A percentile compares a stretch with the other conserved stretches of the same genome.
phyloP scores from a whole-genome alignment of 2,113 vertebrate genomes.

The Ptilonorhynchus violaceus region DNA sequence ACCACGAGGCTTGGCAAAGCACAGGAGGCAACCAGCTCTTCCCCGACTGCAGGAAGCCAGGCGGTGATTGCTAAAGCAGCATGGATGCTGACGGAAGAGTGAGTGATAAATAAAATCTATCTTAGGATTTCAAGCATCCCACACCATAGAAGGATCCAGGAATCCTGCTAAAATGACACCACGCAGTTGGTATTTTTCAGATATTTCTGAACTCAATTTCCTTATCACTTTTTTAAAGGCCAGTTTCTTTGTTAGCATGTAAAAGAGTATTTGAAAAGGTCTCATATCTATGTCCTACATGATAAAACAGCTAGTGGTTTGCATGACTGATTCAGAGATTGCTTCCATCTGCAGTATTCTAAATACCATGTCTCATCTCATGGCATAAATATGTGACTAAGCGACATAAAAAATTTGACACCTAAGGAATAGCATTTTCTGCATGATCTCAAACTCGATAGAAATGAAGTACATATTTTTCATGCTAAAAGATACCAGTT shows the following conservation, averaged over 20 bases:
- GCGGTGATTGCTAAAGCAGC: background rate
- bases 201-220: slow-evolving; percentile 17
- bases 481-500: background rate
- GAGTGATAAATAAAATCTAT: background rate
- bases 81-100: background rate
- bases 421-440: background rate
- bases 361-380: slow-evolving; percentile 35
- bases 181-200: background rate
- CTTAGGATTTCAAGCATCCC: slow-evolving; percentile 4
- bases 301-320: slow-evolving; percentile 10
- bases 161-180: background rate
- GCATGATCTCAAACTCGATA: background rate
- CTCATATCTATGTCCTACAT: background rate
- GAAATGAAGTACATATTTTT: background rate
- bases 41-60: background rate
- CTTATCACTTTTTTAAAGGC: slow-evolving; percentile 9
- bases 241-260: slow-evolving; percentile 9
- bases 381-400: slow-evolving; percentile 46
- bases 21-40: background rate
- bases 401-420: background rate
- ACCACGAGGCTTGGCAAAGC: background rate
- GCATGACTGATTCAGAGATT: slow-evolving; percentile 20
- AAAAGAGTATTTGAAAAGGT: slow-evolving; percentile 18
- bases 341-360: slow-evolving; percentile 23
- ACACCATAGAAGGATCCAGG: background rate